Evolutionary conservation across 1,140 invertebrate genomes (phyloP), one percentile per base, ranked within the genome.

Genomic region (Drosophila teissieri): DNA sequence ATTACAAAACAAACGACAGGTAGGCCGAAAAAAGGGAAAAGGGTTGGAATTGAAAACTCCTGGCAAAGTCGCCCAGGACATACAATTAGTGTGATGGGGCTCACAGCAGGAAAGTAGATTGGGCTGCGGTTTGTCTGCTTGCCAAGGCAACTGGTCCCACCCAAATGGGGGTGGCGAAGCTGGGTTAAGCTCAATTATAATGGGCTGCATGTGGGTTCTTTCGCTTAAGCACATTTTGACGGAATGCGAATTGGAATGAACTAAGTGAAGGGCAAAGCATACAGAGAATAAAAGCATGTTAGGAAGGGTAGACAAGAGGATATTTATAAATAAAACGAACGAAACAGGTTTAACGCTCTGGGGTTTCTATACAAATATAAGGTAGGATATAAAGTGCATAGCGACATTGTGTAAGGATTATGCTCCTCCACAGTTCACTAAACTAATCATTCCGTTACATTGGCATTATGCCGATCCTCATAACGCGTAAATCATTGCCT

Each of bases 1-100:
- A 88, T 88, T 89, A 89, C 84, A 88, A 88, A 88, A 78, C 56
- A 78, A 69, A 75, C 79, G 83, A 73, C 84, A 86, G 82, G 79
- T 88, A 76, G 76, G 82, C 54, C 57, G 46, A 45, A 12, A 31
- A 15, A 15, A 34, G 31, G 48, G 2, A 40, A 24, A 70, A 72
- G 39, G 56, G 40, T 39, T 63, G 45, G 49, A 22, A 27, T 34
- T 45, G 51, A 45, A 31, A 75, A 48, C 54, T 31, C 49, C 37
- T 19, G 45, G 36, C 56, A 49, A 70, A 70, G 64, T 68, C 67
- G 4, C 36, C 67, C 67, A 70, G 68, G 54, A 76, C 73, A 76
- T 67, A 76, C 73, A 76, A 76, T 76, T 76, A 76, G 73, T 76
- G 73, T 67, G 73, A 76, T 76, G 73, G 73, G 73, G 73, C 44